Conservation (phyloP, 2,888 invertebrate species). For the Tromatobia lineatoria region DNA sequence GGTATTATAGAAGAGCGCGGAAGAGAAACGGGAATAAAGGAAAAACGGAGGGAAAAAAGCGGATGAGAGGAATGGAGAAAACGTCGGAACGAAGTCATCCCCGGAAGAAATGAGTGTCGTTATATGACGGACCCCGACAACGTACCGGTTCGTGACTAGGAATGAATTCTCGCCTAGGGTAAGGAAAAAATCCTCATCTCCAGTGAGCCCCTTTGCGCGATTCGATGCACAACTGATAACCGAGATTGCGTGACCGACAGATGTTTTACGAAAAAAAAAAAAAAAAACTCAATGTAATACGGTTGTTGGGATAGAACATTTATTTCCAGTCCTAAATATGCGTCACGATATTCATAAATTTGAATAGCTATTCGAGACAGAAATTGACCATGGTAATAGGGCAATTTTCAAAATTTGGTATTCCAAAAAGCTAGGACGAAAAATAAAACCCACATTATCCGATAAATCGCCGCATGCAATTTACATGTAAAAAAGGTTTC, state of each 20-base stretch:
- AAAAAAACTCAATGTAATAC: not conserved
- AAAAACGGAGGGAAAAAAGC: not conserved
- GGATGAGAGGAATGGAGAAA: constrained; percentile 19
- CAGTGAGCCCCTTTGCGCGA: not conserved
- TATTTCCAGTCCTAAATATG: not conserved
- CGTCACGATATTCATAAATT: not conserved
- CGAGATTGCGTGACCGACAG: constrained; percentile 4
- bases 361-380: too few species aligned
- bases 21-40: constrained; percentile 10
- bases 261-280: constrained; percentile 10
- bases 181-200: constrained; percentile 22
- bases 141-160: constrained; percentile 52
- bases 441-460: too few species aligned
- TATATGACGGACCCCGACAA: constrained; percentile 34
- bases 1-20: constrained; percentile 7
- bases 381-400: not conserved
- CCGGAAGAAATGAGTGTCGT: constrained; percentile 39
- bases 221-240: constrained; percentile 23
- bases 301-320: not conserved
- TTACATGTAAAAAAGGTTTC: not conserved
- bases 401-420: not conserved
- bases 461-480: not conserved
- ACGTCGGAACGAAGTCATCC: constrained; percentile 47
- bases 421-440: not conserved
- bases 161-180: constrained; percentile 52